Base-by-base conservation (phyloP, 2,888 invertebrate genomes). In the Drosophila tripunctata region DNA sequence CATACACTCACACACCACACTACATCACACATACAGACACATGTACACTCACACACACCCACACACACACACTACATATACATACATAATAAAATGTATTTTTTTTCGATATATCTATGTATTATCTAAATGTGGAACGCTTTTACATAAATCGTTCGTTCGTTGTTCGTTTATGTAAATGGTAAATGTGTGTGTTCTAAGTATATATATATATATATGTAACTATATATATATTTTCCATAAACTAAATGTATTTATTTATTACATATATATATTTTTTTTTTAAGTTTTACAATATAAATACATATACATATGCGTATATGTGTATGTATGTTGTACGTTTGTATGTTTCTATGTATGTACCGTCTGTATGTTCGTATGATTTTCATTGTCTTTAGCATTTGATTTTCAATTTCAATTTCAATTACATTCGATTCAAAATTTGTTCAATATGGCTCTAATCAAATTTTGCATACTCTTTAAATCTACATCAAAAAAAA, bases 41-140 rank as follows among this genome's bases (percentile, higher is more conserved):
- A 54, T 24, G 27, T 22, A 41, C 31, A 63, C 38, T 64, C 14
- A 51, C 35, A 60, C 31, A 57, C 47, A 43, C 31, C 48, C 33
- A 48, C 33, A 40, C 27, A 40, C 30, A 56, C 47, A 41, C 21
- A 57, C n/a, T n/a, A n/a, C 17, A 58, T 12, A 52, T 24, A 55
- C 14, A 55, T 41, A 50, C 40, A 57, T 27, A 41, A 33, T 21
- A 67, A n/a, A n/a, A 73, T 74, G 71, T 69, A 75, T 81, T 83
- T 77, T 71, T 75, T 77, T 73, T 72, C 66, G 78, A 80, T 77
- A 76, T 81, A 87, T 77, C 80, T 87, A 88, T 88, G 78, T 88
- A 85, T 78, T 78, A 87, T 88, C 88, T 87, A 87, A 87, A 87
- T 87, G 87, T 88, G 87, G 85, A 89, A 88, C 85, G 89, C 85